These are phyloP conservation scores for Eumeta japonica DNA, from an alignment of 1,140 invertebrate species.

Conservation along the genomic window DNA sequence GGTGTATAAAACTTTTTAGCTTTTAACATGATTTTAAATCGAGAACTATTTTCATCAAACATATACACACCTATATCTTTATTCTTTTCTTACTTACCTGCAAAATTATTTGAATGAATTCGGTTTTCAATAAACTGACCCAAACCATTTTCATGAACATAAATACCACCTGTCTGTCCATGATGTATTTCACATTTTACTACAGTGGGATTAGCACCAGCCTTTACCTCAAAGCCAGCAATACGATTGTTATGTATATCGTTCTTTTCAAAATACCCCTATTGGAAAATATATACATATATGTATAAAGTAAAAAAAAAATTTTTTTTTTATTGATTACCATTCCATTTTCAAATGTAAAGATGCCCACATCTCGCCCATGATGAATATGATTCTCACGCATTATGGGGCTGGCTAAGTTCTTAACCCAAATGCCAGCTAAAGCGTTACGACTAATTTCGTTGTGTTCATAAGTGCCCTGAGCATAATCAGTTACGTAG, in stretches of 20 bases:
- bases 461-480: slow-evolving; percentile 95
- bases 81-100: slow-evolving; percentile 89
- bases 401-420: slow-evolving; percentile 98
- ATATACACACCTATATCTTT: too few relatives aligned
- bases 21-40: too few relatives aligned
- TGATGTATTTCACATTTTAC: slow-evolving; percentile 98
- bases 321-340: slow-evolving; percentile 67
- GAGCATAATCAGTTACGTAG: slow-evolving; percentile 95
- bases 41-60: too few relatives aligned
- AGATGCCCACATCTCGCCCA: slow-evolving; percentile 96
- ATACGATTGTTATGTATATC: slow-evolving; percentile 99
- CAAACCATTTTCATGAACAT: slow-evolving; percentile 95
- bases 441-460: slow-evolving; percentile 96
- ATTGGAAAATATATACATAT: too few relatives aligned
- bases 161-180: slow-evolving; percentile 97
- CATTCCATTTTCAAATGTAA: slow-evolving; percentile 97
- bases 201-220: slow-evolving; percentile 96
- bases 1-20: too few relatives aligned
- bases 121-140: slow-evolving; percentile 99
- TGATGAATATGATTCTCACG: slow-evolving; percentile 97
- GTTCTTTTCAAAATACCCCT: slow-evolving; percentile 98
- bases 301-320: too few relatives aligned
- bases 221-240: slow-evolving; percentile 98
- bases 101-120: slow-evolving; percentile 98
- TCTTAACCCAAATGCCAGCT: slow-evolving; percentile 98